Conservation (phyloP, 2,888 invertebrate genomes). For the Elaeidobius kamerunicus region DNA sequence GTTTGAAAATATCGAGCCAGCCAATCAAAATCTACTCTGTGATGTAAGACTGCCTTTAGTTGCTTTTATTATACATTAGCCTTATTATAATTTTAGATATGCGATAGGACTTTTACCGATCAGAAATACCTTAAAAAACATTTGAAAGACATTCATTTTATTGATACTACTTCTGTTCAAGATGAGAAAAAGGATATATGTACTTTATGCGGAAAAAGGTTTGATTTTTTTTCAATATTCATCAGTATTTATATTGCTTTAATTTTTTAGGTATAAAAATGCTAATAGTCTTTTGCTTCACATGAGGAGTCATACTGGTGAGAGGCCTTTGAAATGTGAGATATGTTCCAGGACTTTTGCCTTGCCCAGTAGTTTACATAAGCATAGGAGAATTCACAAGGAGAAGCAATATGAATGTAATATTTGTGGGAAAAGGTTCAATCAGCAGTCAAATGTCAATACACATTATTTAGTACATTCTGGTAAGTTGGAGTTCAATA, state of each 20-base stretch:
- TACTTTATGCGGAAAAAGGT: conserved; percentile 47
- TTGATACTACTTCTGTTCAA: conserved; percentile 32
- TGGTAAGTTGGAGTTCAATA: conserved; percentile 34
- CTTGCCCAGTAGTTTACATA: conserved; percentile 46
- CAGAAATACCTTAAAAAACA: conserved; percentile 42
- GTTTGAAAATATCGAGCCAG: conserved; percentile 32
- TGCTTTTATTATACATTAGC: background rate
- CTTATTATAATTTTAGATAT: conserved; percentile 39
- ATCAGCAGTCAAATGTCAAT: conserved; percentile 45
- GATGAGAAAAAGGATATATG: conserved; percentile 45
- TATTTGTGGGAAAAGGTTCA: conserved; percentile 46
- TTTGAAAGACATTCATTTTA: conserved; percentile 42
- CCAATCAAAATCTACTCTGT: conserved; percentile 37
- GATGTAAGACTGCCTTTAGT: conserved; percentile 35
- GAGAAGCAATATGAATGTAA: conserved; percentile 44
- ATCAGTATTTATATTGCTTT: background rate
- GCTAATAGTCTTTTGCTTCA: conserved; percentile 45
- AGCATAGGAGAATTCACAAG: conserved; percentile 45
- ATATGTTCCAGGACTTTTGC: conserved; percentile 46
- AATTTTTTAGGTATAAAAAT: conserved; percentile 42
- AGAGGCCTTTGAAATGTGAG: conserved; percentile 46
- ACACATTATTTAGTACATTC: conserved; percentile 45
- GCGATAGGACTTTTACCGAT: conserved; percentile 43
- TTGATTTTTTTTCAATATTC: background rate
- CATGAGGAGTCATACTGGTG: conserved; percentile 47